These are phyloP conservation scores for Hoplostethus mediterraneus DNA, from an alignment of 2,797 vertebrate genomes.

Conservation along the genomic window DNA sequence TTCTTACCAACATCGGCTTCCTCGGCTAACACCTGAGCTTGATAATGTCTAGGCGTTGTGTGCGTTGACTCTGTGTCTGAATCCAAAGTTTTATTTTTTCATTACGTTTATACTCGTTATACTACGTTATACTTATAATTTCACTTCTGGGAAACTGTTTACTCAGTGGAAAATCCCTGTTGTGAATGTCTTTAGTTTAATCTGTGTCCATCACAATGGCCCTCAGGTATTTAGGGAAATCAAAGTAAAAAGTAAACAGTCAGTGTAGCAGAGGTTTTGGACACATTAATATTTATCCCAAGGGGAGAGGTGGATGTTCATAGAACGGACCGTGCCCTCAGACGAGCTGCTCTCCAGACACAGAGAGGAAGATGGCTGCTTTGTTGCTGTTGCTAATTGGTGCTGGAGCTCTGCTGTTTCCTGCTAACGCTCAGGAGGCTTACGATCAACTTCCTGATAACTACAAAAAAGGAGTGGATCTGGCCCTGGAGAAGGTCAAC, in stretches of 20 bases:
- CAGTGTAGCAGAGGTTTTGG: slow-evolving; percentile 40
- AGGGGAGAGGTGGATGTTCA: slow-evolving; percentile 32
- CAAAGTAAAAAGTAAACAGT: slow-evolving; percentile 16
- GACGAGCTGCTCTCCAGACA: slow-evolving; percentile 24
- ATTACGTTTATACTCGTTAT: no score
- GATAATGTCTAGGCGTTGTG: no score
- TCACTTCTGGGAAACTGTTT: neutral
- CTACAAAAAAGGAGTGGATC: slow-evolving; percentile 77
- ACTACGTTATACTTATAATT: no score
- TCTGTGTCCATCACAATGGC: no score
- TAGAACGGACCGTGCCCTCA: neutral
- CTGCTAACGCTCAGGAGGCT: slow-evolving; percentile 48
- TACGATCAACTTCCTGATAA: slow-evolving; percentile 67
- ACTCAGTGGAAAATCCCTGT: neutral
- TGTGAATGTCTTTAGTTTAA: slow-evolving; percentile 11
- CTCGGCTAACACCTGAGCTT: no score
- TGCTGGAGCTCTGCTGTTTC: slow-evolving; percentile 46
- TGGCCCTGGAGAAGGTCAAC: slow-evolving; percentile 71
- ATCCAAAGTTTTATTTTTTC: no score
- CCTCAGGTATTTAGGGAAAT: slow-evolving; percentile 17
- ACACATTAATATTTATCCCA: neutral
- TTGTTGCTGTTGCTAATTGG: slow-evolving; percentile 62
- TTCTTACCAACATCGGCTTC: no score
- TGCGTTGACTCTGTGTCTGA: no score
- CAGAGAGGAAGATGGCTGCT: slow-evolving; percentile 73